A percentile compares a stretch with the other conserved stretches of the same genome.
Conservation (phyloP, 2,888 invertebrate genomes). For the Orthosia cruda region DNA sequence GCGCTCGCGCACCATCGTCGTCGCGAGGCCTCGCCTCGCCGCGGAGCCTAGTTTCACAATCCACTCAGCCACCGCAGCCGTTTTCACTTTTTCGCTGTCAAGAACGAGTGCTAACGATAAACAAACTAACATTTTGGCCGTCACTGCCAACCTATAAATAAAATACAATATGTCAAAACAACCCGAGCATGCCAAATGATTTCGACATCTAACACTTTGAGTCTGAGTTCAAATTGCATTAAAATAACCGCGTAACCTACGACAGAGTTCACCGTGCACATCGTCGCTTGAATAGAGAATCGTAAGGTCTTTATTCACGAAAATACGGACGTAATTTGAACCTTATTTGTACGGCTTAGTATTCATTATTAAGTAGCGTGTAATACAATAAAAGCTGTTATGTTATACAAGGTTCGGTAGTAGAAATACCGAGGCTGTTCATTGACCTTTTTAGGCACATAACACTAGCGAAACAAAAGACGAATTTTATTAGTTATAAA, state of each 20-base stretch:
- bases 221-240: slow-evolving; percentile 82
- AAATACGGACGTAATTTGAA: slow-evolving; percentile 75
- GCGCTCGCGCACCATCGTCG: slow-evolving; percentile 81
- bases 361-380: slow-evolving; percentile 73
- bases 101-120: slow-evolving; percentile 91
- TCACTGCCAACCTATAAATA: slow-evolving; percentile 82
- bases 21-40: slow-evolving; percentile 80
- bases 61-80: slow-evolving; percentile 86
- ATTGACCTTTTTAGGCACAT: slow-evolving; percentile 91
- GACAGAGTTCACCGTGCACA: slow-evolving; percentile 75
- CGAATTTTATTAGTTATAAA: slow-evolving; percentile 86
- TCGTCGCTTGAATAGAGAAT: slow-evolving; percentile 77
- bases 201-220: slow-evolving; percentile 73
- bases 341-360: slow-evolving; percentile 78
- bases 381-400: slow-evolving; percentile 77
- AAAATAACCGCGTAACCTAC: slow-evolving; percentile 74
- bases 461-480: slow-evolving; percentile 90
- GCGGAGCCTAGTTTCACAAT: slow-evolving; percentile 89
- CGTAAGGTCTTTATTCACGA: slow-evolving; percentile 81
- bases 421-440: slow-evolving; percentile 92
- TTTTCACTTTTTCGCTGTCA: slow-evolving; percentile 92
- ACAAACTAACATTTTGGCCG: slow-evolving; percentile 91
- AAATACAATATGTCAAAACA: slow-evolving; percentile 74
- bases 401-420: slow-evolving; percentile 77
- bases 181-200: slow-evolving; percentile 70